Percentiles rank a stretch among this genome's conserved stretches.
These are phyloP conservation scores for Nudaria mundana DNA, from an alignment of 2,888 invertebrate genomes.

Conservation along the genomic window DNA sequence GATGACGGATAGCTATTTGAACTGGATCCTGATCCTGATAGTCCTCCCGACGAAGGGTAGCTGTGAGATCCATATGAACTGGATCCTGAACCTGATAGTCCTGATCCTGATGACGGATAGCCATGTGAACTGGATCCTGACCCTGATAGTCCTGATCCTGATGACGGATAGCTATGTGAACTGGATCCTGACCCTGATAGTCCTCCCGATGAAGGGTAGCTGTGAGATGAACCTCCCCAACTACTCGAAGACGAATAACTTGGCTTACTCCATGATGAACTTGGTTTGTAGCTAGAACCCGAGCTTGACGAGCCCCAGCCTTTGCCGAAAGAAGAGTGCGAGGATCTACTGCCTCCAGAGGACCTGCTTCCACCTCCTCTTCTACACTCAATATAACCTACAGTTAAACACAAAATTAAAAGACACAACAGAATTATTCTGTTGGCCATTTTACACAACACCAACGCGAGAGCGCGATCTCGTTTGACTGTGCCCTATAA, in stretches of 20 bases:
- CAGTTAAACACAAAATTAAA: slow-evolving; percentile 43
- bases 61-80: slow-evolving; percentile 22
- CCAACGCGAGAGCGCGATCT: slow-evolving; percentile 30
- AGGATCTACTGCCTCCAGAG: slow-evolving; percentile 15
- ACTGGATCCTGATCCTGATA: slow-evolving; percentile 15
- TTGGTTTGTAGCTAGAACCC: too few species aligned
- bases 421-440: slow-evolving; percentile 56
- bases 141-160: slow-evolving; percentile 12
- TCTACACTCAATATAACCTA: slow-evolving; percentile 43
- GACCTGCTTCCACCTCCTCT: slow-evolving; percentile 35
- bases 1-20: slow-evolving; percentile 15
- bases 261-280: neutral
- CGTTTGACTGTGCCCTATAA: slow-evolving; percentile 30
- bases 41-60: neutral
- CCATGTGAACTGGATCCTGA: slow-evolving; percentile 6
- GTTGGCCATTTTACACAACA: slow-evolving; percentile 51
- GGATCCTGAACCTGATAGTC: slow-evolving; percentile 22
- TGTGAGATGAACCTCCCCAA: neutral
- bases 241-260: neutral
- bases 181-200: slow-evolving; percentile 5
- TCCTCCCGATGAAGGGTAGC: slow-evolving; percentile 11
- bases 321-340: slow-evolving; percentile 20
- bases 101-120: slow-evolving; percentile 26
- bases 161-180: slow-evolving; percentile 13
- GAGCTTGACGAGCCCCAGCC: slow-evolving; percentile 32